These are phyloP conservation scores for Hypotaenidia philippensis DNA, from an alignment of 2,797 vertebrate genomes.

Conservation along the genomic window DNA sequence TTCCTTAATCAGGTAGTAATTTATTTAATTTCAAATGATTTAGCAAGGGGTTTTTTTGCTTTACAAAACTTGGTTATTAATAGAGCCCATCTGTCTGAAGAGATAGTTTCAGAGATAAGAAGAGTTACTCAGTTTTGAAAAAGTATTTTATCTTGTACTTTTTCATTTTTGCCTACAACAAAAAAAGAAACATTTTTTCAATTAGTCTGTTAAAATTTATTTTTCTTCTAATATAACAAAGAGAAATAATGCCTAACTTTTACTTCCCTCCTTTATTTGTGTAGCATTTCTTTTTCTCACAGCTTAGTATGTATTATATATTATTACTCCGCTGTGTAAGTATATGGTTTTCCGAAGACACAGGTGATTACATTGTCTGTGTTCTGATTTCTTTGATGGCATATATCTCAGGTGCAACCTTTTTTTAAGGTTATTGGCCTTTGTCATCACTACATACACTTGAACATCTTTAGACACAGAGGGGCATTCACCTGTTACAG, in stretches of 20 bases:
- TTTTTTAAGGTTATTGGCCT: neutral
- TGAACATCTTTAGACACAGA: conserved; percentile 1
- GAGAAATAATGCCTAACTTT: neutral
- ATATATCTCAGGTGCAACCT: neutral
- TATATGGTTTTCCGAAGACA: neutral
- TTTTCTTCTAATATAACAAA: neutral
- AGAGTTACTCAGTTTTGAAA: neutral
- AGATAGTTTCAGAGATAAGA: neutral
- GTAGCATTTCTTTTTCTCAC: neutral
- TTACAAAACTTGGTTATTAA: neutral
- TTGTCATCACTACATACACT: neutral
- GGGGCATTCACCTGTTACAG: neutral
- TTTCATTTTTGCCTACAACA: neutral
- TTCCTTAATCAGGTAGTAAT: neutral
- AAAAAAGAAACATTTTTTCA: neutral
- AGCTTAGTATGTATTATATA: neutral
- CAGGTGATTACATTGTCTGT: neutral
- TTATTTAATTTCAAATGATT: neutral
- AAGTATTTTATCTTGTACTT: neutral
- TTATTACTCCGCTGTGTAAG: neutral
- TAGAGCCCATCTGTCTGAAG: neutral
- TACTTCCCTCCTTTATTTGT: neutral
- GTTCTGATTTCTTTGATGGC: neutral
- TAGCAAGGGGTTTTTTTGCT: neutral
- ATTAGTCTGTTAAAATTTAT: neutral